phyloP scores from a whole-genome alignment of 2,797 vertebrate genomes.

The Enteromius treurensis region DNA sequence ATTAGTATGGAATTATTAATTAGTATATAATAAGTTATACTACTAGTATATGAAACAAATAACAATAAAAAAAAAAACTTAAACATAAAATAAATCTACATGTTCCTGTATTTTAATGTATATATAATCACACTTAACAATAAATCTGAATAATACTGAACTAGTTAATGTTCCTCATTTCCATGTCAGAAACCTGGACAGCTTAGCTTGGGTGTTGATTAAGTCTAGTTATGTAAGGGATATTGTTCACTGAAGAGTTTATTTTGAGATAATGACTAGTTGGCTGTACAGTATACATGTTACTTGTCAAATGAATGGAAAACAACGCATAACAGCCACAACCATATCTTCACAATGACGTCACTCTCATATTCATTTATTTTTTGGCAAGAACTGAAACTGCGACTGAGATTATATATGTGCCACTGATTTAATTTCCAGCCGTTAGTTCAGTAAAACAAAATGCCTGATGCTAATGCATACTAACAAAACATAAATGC shows the following conservation, averaged over 20 bases:
- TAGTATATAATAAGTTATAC: neutral
- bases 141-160: neutral
- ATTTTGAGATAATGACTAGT: neutral
- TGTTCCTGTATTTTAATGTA: neutral
- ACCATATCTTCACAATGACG: constrained; percentile 52
- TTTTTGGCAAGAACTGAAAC: constrained; percentile 57
- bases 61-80: neutral
- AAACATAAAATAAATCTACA: neutral
- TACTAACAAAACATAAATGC: constrained; percentile 30
- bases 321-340: neutral
- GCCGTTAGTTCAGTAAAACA: neutral
- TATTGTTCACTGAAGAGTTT: neutral
- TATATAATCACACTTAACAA: too few species aligned
- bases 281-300: neutral
- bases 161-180: neutral
- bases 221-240: too few species aligned
- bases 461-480: constrained; percentile 14
- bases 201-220: neutral
- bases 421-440: constrained; percentile 18
- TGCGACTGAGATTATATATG: neutral
- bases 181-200: neutral
- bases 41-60: neutral
- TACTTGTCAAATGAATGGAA: neutral
- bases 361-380: constrained; percentile 48
- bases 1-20: too few species aligned